Base-by-base conservation (phyloP, 2,797 vertebrate species). In the Alfaro cultratus region DNA sequence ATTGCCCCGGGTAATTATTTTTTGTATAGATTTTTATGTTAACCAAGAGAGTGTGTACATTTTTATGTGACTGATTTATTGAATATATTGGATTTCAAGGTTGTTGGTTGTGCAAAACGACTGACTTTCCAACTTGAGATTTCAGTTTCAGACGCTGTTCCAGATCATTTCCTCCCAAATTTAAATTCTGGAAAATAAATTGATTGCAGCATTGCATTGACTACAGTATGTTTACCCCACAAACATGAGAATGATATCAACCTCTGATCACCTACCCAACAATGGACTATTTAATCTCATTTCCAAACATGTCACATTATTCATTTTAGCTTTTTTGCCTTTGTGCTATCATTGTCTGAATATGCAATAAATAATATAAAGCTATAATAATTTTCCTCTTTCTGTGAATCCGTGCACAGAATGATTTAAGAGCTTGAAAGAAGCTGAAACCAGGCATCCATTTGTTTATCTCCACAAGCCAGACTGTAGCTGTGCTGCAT, bases 401-500 rank as follows among this genome's bases (percentile, higher is more conserved):
- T 85, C 41, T 55, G 41, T 79, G 41, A 85, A 64, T 60, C 47
- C 11, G 41, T 46, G 74, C 11, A 70, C 5, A 75, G 34, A 83
- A 83, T 76, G 12, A 80, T 46, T 76, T 81, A 9, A 71, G 75
- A 53, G 77, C 74, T 46, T 78, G 79, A 73, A 49, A 45, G 76
- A 76, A 71, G 55, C 78, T 41, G 57, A 36, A 72, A 16, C 16
- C 74, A 23, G 72, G 29, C 68, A 23, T 82, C 64, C n/a, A 21
- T 76, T 39, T 53, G 64, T 46, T 85, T 31, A 84, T 92, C 89
- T 93, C 92, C 91, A 88, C 90, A 62, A 72, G 86, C 77, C 72
- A 43, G 73, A 70, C 57, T 87, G 77, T 70, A 71, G 76, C 73
- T 79, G 79, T 73, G 70, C 62, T 47, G 13, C 15, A 46, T 70